Conservation (phyloP, 2,113 vertebrate species). For the Cynoglossus semilaevis region DNA sequence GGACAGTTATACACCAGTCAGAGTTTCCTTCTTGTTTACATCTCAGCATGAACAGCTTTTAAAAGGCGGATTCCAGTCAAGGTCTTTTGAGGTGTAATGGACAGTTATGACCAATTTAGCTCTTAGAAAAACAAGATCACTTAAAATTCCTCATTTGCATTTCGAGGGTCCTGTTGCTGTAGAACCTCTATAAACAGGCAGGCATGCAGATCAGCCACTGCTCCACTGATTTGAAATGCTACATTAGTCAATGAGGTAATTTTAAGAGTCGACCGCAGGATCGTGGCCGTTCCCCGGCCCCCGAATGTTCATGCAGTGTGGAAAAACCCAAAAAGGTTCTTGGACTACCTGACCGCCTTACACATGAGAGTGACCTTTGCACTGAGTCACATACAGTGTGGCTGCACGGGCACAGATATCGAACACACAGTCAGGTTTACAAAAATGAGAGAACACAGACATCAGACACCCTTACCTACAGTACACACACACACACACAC, state of each 20-base stretch:
- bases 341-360: slow-evolving; percentile 56
- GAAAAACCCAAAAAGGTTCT: slow-evolving; percentile 60
- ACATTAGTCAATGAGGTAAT: slow-evolving; percentile 69
- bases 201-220: slow-evolving; percentile 42
- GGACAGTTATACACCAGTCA: slow-evolving; percentile 26
- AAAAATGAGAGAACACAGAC: slow-evolving; percentile 30
- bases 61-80: slow-evolving; percentile 19
- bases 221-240: slow-evolving; percentile 55
- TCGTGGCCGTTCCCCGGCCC: slow-evolving; percentile 53
- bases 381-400: neutral
- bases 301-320: slow-evolving; percentile 64
- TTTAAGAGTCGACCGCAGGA: slow-evolving; percentile 64
- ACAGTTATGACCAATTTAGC: slow-evolving; percentile 30
- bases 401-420: slow-evolving; percentile 5
- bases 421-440: neutral
- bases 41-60: neutral
- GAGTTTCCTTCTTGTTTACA: neutral
- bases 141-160: slow-evolving; percentile 48
- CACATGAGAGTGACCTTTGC: slow-evolving; percentile 19
- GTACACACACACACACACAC: slow-evolving; percentile 16
- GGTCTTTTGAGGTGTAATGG: slow-evolving; percentile 14
- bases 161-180: slow-evolving; percentile 43
- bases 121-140: slow-evolving; percentile 41
- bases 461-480: slow-evolving; percentile 22
- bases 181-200: slow-evolving; percentile 44